Evolutionary conservation across 2,113 vertebrate genomes (phyloP).

Genomic region (Campylomormyrus tamandua): DNA sequence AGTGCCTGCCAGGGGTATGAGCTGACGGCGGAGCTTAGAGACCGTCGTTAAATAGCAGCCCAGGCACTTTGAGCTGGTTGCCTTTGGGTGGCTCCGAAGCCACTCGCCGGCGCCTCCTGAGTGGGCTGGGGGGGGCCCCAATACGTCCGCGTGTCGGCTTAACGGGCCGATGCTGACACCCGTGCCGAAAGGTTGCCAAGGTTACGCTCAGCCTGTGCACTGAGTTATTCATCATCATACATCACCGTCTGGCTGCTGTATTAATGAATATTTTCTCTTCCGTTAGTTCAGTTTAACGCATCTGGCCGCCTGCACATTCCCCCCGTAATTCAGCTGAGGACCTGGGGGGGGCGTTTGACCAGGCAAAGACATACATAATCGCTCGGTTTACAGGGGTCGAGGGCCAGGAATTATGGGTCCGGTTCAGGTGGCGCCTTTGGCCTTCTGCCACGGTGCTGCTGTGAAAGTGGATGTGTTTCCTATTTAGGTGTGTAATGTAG

Average conservation of each 20-base stretch:
- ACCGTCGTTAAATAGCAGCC: background rate
- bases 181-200: conserved; percentile 38
- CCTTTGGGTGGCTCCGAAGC: background rate
- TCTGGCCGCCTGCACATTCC: conserved; percentile 44
- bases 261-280: conserved; percentile 52
- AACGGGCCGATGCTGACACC: background rate
- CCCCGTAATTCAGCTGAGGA: conserved; percentile 38
- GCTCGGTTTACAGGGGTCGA: conserved; percentile 16
- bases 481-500: conserved; percentile 3
- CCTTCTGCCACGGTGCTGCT: background rate
- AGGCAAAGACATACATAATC: conserved; percentile 42
- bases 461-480: background rate
- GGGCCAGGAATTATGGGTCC: conserved; percentile 1
- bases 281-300: conserved; percentile 52
- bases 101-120: too few species aligned
- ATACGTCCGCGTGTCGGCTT: background rate
- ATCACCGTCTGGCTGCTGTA: conserved; percentile 38
- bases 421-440: background rate
- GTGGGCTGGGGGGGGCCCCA: background rate
- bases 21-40: background rate
- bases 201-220: conserved; percentile 42
- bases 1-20: background rate
- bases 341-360: conserved; percentile 36
- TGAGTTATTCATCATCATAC: conserved; percentile 47
- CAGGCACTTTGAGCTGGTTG: background rate